Evolutionary conservation across 2,888 invertebrate species (phyloP).

Genomic region (Apamea anceps): DNA sequence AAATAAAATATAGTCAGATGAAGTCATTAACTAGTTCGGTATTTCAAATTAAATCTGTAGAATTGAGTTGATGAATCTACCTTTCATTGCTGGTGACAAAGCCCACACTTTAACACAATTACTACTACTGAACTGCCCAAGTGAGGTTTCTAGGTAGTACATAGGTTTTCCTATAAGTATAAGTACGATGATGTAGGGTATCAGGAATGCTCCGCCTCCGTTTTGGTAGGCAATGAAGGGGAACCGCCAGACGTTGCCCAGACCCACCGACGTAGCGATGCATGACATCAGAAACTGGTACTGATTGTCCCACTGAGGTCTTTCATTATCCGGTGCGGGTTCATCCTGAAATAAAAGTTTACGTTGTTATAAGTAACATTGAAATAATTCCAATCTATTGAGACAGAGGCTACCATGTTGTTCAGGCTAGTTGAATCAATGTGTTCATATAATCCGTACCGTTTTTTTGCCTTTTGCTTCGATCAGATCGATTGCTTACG

Average conservation of each 20-base stretch:
- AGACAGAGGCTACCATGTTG: background rate
- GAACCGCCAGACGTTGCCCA: slow-evolving; percentile 93
- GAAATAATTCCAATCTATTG: background rate
- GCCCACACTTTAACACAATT: slow-evolving; percentile 94
- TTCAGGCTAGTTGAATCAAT: background rate
- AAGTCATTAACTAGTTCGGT: background rate
- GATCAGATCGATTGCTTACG: background rate
- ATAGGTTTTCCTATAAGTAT: slow-evolving; percentile 94
- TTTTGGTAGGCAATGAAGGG: slow-evolving; percentile 92
- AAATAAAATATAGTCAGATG: slow-evolving; percentile 27
- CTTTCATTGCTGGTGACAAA: slow-evolving; percentile 93
- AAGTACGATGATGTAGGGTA: slow-evolving; percentile 93
- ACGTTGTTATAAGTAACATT: background rate
- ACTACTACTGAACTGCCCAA: slow-evolving; percentile 95
- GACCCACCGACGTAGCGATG: slow-evolving; percentile 93
- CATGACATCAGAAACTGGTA: slow-evolving; percentile 94
- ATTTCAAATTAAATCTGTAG: slow-evolving; percentile 2
- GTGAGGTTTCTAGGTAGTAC: slow-evolving; percentile 95
- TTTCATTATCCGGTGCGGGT: slow-evolving; percentile 64
- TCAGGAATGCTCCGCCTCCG: slow-evolving; percentile 93
- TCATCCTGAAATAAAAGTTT: slow-evolving; percentile 61
- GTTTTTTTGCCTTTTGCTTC: background rate
- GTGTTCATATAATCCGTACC: background rate
- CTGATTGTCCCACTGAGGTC: slow-evolving; percentile 91
- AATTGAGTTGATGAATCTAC: slow-evolving; percentile 78